phyloP scores from a whole-genome alignment of 2,797 vertebrate genomes.

The Acrossocheilus wenchowensis region DNA sequence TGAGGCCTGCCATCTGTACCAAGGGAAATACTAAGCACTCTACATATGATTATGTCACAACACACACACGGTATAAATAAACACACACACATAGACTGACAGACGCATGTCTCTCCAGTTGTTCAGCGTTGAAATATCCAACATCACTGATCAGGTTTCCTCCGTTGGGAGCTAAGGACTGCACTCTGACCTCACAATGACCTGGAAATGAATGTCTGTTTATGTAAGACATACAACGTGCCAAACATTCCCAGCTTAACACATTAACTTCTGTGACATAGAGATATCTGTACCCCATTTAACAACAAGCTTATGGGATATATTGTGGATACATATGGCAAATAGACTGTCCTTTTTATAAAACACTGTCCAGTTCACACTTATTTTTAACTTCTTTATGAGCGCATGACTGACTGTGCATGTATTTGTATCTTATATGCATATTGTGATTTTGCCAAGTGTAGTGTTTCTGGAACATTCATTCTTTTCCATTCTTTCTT shows the following conservation, averaged over 20 bases:
- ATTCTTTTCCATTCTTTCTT: not conserved
- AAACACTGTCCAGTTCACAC: not conserved
- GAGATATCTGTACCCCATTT: conserved; percentile 8
- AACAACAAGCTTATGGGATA: not conserved
- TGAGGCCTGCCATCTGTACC: conserved; percentile 13
- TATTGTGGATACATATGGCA: not conserved
- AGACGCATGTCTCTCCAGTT: conserved; percentile 39
- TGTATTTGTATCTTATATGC: not conserved
- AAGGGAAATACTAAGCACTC: not conserved
- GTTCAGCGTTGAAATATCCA: conserved; percentile 10
- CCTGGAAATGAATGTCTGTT: conserved; percentile 42
- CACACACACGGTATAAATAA: conserved; percentile 24
- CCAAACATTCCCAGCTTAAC: conserved; percentile 31
- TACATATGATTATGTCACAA: not conserved
- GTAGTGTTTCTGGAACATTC: not conserved
- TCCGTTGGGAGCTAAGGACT: conserved; percentile 3
- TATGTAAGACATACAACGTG: conserved; percentile 29
- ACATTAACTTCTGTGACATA: conserved; percentile 29
- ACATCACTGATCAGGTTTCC: conserved; percentile 29
- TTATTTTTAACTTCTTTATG: not conserved
- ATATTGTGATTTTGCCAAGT: not conserved
- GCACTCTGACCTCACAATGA: conserved; percentile 34
- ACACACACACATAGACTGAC: conserved; percentile 6
- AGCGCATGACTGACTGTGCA: not conserved
- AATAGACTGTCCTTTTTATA: not conserved